These are phyloP conservation scores for Tokudaia tokunoshimensis DNA, from an alignment of 2,797 vertebrate genomes.

Conservation along the genomic window DNA sequence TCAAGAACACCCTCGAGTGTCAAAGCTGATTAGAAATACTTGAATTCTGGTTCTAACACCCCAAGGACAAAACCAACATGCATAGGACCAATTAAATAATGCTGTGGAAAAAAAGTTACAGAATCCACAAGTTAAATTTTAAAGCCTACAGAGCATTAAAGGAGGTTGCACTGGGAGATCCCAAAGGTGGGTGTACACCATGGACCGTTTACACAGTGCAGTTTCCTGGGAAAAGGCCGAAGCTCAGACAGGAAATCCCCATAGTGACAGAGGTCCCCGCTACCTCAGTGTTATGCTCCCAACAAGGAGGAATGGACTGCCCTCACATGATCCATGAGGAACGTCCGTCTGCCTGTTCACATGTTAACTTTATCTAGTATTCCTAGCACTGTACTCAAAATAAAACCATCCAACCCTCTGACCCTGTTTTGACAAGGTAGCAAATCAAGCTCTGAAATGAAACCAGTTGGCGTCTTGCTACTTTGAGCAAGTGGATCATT, in stretches of 20 bases:
- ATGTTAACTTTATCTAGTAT: neutral
- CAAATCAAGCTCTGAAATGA: neutral
- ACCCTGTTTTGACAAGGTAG: neutral
- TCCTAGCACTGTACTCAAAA: neutral
- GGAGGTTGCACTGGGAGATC: neutral
- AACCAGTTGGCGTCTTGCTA: slow-evolving; percentile 72
- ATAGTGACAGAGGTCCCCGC: fast-evolving
- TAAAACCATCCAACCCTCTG: neutral
- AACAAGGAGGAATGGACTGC: neutral
- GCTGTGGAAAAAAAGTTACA: neutral
- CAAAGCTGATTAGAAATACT: slow-evolving; percentile 29
- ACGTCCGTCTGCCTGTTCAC: neutral
- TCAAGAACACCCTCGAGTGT: neutral
- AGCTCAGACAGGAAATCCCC: neutral
- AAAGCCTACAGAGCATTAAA: neutral
- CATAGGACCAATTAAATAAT: neutral
- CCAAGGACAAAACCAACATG: neutral
- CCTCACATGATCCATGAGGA: neutral
- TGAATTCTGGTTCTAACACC: slow-evolving; percentile 38
- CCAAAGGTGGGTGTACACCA: too few relatives aligned
- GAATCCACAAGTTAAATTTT: neutral
- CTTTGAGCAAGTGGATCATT: slow-evolving; percentile 70
- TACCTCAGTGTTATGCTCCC: too few relatives aligned
- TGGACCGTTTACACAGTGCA: too few relatives aligned
- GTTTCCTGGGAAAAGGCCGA: neutral